Evolutionary conservation across 2,888 invertebrate species (phyloP).

Genomic region (Trachelus stipa): DNA sequence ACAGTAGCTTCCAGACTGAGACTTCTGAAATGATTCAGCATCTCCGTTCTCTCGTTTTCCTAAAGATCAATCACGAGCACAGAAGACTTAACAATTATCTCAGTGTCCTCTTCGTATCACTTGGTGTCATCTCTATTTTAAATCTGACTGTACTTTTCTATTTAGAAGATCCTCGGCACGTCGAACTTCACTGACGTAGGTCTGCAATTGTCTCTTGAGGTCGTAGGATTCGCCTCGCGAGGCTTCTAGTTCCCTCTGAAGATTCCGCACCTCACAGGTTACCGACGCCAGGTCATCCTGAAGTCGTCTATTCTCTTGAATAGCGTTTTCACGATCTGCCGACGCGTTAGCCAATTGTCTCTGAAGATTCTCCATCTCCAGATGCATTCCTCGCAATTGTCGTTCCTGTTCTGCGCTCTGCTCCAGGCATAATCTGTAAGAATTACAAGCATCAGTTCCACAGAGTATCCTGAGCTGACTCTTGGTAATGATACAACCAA

Average conservation of each 20-base stretch:
- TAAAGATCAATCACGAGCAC: slow-evolving; percentile 55
- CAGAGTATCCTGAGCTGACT: neutral
- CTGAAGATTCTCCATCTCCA: slow-evolving; percentile 71
- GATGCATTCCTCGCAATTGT: slow-evolving; percentile 52
- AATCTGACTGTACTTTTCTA: slow-evolving; percentile 69
- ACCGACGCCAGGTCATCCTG: slow-evolving; percentile 78
- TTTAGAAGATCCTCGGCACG: slow-evolving; percentile 82
- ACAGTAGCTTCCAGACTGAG: slow-evolving; percentile 82
- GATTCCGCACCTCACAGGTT: slow-evolving; percentile 72
- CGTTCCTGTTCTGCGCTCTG: slow-evolving; percentile 58
- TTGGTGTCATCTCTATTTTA: neutral
- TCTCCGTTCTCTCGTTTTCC: slow-evolving; percentile 83
- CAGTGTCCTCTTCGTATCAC: neutral
- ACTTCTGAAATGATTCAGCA: slow-evolving; percentile 83
- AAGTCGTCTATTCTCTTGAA: slow-evolving; percentile 78
- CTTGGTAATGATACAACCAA: neutral
- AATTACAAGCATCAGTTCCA: neutral
- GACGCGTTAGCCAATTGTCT: slow-evolving; percentile 72
- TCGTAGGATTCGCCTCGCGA: slow-evolving; percentile 79
- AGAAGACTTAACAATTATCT: neutral
- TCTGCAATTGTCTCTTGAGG: slow-evolving; percentile 81
- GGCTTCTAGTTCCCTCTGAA: slow-evolving; percentile 77
- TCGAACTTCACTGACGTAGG: slow-evolving; percentile 85
- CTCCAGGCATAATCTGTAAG: slow-evolving; percentile 51
- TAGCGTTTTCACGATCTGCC: slow-evolving; percentile 71